Base-by-base conservation (phyloP, 2,797 vertebrate species). In the Nannoperca obscura region DNA sequence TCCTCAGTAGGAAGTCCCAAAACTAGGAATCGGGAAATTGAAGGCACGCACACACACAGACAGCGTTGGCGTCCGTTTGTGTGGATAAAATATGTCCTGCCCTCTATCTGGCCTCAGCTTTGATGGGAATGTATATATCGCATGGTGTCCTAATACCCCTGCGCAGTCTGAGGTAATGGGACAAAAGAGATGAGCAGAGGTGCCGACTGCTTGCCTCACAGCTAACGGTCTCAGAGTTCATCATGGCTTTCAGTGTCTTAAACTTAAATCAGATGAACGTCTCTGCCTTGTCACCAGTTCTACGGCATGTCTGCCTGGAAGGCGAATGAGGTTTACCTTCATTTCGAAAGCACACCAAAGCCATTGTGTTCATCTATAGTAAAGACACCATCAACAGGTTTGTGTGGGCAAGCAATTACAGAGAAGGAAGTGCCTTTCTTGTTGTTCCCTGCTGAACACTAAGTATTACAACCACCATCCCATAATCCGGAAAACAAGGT, bases 181-280 rank as follows among this genome's bases (percentile, higher is more conserved):
- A 86, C 80, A 82, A 75, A 77, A 76, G 83, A 71, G 76, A 74
- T 74, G 77, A 85, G 77, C 79, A 59, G 71, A 68, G 74, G 80
- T 70, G 64, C 27, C 14, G 27, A 52, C 66, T 59, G 72, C 59
- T 47, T 79, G 58, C 76, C 79, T 86, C 63, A 71, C 76, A 80
- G 83, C 81, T 32, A 73, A 86, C 66, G n/a, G 78, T 71, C 66
- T 73, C 66, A 7, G 78, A 86, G 83, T 91, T 86, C 75, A 89
- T 92, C 86, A 86, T 71, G 81, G 78, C 82, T 89, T 83, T 76
- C 74, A 60, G 78, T 60, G 79, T 68, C 65, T 36, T 88, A 87
- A 81, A 90, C 80, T 76, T 82, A 88, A 92, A 93, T 90, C 79
- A 92, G 85, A 92, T 82, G 86, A 82, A 78, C 8, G 24, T 62